phyloP scores from a whole-genome alignment of 2,888 invertebrate species.

The Macaria notata region DNA sequence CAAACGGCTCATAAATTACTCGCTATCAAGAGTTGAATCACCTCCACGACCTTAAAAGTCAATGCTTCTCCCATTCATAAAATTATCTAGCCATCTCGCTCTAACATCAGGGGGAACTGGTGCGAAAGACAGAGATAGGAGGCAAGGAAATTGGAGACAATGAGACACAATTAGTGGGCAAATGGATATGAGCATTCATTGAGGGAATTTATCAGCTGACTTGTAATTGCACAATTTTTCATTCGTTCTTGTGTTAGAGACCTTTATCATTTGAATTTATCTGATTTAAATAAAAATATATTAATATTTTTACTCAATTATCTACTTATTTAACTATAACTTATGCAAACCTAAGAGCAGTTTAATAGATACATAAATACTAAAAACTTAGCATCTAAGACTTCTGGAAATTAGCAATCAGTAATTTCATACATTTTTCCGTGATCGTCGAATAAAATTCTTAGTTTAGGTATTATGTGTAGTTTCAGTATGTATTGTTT shows the following conservation, averaged over 20 bases:
- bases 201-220: constrained; percentile 13
- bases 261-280: too few relatives aligned
- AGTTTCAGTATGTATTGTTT: too few relatives aligned
- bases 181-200: constrained; percentile 15
- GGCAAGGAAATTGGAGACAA: constrained; percentile 47
- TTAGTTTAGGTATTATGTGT: too few relatives aligned
- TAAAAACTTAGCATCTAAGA: too few relatives aligned
- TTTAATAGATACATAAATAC: too few relatives aligned
- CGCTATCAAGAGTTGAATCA: constrained; percentile 59
- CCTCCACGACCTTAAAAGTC: constrained; percentile 70
- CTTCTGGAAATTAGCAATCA: too few relatives aligned
- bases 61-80: constrained; percentile 65
- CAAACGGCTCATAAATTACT: constrained; percentile 31
- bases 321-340: too few relatives aligned
- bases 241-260: neutral
- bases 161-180: constrained; percentile 52
- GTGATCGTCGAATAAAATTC: too few relatives aligned
- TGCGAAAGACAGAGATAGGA: constrained; percentile 38
- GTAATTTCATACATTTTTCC: too few relatives aligned
- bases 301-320: too few relatives aligned
- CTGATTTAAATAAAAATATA: too few relatives aligned
- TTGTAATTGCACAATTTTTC: neutral
- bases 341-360: too few relatives aligned
- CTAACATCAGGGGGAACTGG: constrained; percentile 15
- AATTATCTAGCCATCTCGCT: constrained; percentile 40